phyloP scores from a whole-genome alignment of 2,888 invertebrate species.

The Dicyrtoma fusca region DNA sequence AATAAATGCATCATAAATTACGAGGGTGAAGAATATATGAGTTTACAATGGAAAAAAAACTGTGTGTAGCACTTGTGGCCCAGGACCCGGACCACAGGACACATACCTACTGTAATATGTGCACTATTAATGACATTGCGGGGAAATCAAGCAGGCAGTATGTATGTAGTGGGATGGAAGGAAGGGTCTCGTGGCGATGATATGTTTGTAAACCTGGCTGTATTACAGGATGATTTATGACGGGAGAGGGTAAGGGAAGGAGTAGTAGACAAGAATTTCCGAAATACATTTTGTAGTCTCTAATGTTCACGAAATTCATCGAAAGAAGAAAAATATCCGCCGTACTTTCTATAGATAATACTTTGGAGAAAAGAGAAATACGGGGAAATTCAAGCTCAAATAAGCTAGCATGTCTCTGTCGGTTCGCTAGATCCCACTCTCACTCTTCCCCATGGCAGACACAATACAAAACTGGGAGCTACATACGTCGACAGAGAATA shows the following conservation, averaged over 20 bases:
- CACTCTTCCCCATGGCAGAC: not conserved
- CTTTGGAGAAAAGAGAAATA: not conserved
- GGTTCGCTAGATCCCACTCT: not conserved
- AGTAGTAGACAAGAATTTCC: no score
- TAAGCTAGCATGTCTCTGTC: not conserved
- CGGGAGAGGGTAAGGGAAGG: slow-evolving; percentile 4
- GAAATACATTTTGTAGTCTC: slow-evolving; percentile 23
- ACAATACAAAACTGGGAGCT: not conserved
- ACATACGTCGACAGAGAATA: not conserved
- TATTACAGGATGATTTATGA: slow-evolving; percentile 20
- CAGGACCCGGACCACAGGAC: no score
- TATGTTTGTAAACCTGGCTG: no score
- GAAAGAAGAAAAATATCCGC: slow-evolving; percentile 6
- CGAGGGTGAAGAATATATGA: no score
- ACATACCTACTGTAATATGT: no score
- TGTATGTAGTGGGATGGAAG: no score
- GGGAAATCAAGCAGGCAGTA: no score
- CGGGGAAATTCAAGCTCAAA: not conserved
- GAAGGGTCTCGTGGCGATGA: no score
- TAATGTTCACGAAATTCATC: slow-evolving; percentile 19
- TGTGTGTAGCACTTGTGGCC: no score
- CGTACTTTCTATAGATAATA: slow-evolving; percentile 26
- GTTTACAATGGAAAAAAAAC: no score
- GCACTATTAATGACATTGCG: no score
- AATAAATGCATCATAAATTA: no score